Evolutionary conservation across 2,888 invertebrate species (phyloP).

Genomic region (Mactromeris polynyma): DNA sequence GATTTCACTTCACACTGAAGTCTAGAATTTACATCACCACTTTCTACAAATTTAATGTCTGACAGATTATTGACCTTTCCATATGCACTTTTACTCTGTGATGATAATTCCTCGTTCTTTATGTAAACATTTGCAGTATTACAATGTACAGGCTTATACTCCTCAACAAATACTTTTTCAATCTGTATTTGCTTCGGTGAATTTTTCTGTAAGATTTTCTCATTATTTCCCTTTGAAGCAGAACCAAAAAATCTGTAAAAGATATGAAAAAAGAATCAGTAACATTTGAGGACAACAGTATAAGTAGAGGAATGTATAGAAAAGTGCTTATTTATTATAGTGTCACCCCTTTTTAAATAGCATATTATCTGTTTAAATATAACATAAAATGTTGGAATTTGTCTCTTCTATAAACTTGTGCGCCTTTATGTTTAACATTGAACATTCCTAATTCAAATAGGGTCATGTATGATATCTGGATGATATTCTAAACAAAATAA

Average conservation of each 20-base stretch:
- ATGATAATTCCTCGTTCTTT: not conserved
- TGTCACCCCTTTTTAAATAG: too few relatives aligned
- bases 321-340: too few relatives aligned
- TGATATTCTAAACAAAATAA: too few relatives aligned
- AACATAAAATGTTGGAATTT: too few relatives aligned
- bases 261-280: too few relatives aligned
- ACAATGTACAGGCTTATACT: conserved; percentile 55
- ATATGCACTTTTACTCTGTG: not conserved
- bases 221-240: not conserved
- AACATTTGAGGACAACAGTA: too few relatives aligned
- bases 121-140: conserved; percentile 55
- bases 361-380: too few relatives aligned
- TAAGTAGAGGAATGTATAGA: too few relatives aligned
- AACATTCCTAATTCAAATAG: too few relatives aligned
- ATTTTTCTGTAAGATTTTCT: not conserved
- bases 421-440: too few relatives aligned
- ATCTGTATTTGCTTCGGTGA: not conserved
- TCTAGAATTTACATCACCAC: not conserved
- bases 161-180: not conserved
- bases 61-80: not conserved
- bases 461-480: too few relatives aligned
- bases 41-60: not conserved
- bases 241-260: conserved; percentile 28
- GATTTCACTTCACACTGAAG: not conserved
- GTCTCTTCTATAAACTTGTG: too few relatives aligned